Base-by-base conservation (phyloP, 1,140 invertebrate species). In the Drosophila navojoa region DNA sequence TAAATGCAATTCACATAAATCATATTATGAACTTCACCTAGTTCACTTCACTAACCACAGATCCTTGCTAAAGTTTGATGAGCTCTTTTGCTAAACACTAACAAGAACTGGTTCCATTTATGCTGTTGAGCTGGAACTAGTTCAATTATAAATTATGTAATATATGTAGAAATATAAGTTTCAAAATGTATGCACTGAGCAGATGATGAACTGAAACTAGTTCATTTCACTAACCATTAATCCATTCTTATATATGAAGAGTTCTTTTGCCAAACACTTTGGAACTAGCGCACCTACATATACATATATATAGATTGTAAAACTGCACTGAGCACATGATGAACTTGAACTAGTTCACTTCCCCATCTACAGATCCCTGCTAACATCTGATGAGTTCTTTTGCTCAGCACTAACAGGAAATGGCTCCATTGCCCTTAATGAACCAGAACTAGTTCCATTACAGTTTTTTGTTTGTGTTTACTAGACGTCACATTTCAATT, bases 401-500 rank as follows among this genome's bases (percentile, higher is more conserved):
- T 7, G 42, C 15, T 0, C 9, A 16, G 2, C 42, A 38, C 10
- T 38, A 3, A 45, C 42, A 16, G 6, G n/a, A 45, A 16, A 27
- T 53, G 7, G n/a, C 32, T 4, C 7, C n/a, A 16, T 38, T 38
- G 11, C 11, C 35, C 0, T 16, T n/a, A 9, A 13, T 35, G 29
- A 35, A 11, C 52, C 5, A 29, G 25, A 53, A 53, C 50, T 64
- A 54, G 42, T 32, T 54, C 11, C 19, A 22, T n/a, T 38, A 10
- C 50, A 11, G 19, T 3, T 42, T 42, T 42, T 7, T 45, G 11
- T 5, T 22, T 38, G 11, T 10, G 62, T 38, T 62, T 42, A 67
- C 61, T 57, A 62, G 63, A 55, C 63, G 61, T 58, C 77, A 61
- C 77, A 69, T 79, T 79, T 35, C 77, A 79, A 79, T 79, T 79